Evolutionary conservation across 2,888 invertebrate species (phyloP).

Genomic region (Tetheella fluctuosa): DNA sequence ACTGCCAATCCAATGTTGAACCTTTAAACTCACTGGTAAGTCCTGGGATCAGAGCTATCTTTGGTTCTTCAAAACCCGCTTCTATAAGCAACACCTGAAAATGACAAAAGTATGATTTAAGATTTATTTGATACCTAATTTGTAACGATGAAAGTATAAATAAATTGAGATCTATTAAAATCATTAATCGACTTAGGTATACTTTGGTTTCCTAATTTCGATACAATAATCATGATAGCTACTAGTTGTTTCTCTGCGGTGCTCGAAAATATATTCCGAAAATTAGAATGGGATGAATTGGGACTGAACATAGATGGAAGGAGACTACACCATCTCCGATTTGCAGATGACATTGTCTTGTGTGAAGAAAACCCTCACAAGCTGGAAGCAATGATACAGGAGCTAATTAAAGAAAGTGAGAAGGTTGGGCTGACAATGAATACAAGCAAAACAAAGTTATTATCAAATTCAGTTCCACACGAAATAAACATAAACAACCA

Average conservation of each 20-base stretch:
- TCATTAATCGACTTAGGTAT: background rate
- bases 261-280: background rate
- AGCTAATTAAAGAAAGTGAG: background rate
- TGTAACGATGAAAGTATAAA: too few species aligned
- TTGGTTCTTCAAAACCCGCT: slow-evolving; percentile 74
- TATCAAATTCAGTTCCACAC: background rate
- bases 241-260: too few species aligned
- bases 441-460: background rate
- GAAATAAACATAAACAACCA: too few species aligned
- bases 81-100: slow-evolving; percentile 67
- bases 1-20: slow-evolving; percentile 73
- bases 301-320: background rate
- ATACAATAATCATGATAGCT: background rate
- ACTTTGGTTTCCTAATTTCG: too few species aligned
- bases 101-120: background rate
- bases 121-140: too few species aligned
- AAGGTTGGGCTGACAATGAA: background rate
- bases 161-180: too few species aligned
- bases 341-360: background rate
- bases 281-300: background rate
- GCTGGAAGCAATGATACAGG: background rate
- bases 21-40: slow-evolving; percentile 75
- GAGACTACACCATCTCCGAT: background rate
- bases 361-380: too few species aligned
- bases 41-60: slow-evolving; percentile 73